A percentile compares a stretch with the other conserved stretches of the same genome.
Conservation (phyloP, 2,888 invertebrate genomes). For the Orchesella flavescens region DNA sequence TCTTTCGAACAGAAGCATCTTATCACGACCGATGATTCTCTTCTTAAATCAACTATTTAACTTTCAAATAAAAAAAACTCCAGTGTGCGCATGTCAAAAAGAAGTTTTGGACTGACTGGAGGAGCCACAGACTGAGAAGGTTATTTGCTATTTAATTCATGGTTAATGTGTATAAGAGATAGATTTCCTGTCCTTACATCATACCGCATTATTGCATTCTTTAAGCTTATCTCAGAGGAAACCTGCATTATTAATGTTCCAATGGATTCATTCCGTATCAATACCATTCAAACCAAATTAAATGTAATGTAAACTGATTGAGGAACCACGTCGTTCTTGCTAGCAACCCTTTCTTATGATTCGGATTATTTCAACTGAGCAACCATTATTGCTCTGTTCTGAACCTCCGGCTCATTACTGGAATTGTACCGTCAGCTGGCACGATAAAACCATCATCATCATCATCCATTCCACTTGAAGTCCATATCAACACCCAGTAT, state of each 20-base stretch:
- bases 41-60: background rate
- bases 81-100: background rate
- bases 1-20: constrained; percentile 57
- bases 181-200: constrained; percentile 33
- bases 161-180: constrained; percentile 1
- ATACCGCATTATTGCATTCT: constrained; percentile 16
- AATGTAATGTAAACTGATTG: constrained; percentile 18
- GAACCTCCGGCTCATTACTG: constrained; percentile 35
- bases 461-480: background rate
- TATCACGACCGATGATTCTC: constrained; percentile 44
- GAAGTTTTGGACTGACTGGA: too few species aligned
- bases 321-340: constrained; percentile 5
- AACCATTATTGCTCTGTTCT: constrained; percentile 9
- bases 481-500: background rate
- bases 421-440: constrained; percentile 54
- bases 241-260: too few species aligned
- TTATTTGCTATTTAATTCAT: too few species aligned
- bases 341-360: constrained; percentile 13
- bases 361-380: constrained; percentile 14
- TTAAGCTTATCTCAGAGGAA: background rate
- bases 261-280: too few species aligned
- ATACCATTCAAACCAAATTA: background rate
- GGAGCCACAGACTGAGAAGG: too few species aligned
- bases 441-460: constrained; percentile 15
- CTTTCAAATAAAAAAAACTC: background rate